These are phyloP conservation scores for Aeoliscus strigatus DNA, from an alignment of 2,797 vertebrate species.

Conservation along the genomic window DNA sequence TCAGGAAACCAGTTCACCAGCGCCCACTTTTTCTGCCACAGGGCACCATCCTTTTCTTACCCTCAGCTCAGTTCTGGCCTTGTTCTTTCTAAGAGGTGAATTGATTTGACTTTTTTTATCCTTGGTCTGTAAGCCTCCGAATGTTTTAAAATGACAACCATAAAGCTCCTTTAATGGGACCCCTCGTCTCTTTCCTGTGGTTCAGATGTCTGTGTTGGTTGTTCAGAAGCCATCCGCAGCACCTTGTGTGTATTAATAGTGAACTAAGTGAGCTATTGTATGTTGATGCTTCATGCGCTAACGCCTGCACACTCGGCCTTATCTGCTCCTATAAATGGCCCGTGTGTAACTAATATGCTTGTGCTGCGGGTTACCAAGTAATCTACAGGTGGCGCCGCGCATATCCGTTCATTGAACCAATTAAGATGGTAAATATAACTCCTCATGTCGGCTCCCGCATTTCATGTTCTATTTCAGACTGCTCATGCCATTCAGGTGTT, in stretches of 20 bases:
- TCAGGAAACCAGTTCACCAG: conserved; percentile 50
- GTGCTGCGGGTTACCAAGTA: conserved; percentile 48
- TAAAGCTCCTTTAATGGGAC: conserved; percentile 51
- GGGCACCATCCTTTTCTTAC: conserved; percentile 32
- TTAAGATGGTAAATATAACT: conserved; percentile 67
- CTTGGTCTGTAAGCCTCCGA: conserved; percentile 35
- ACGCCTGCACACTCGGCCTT: conserved; percentile 39
- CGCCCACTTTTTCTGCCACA: conserved; percentile 32
- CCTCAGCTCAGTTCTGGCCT: conserved; percentile 10
- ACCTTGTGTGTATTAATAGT: conserved; percentile 21
- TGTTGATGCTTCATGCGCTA: conserved; percentile 47
- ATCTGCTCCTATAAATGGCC: conserved; percentile 62
- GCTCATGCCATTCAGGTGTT: too few relatives aligned
- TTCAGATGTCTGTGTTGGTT: conserved; percentile 11
- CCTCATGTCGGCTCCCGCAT: conserved; percentile 41
- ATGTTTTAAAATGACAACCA: conserved; percentile 59
- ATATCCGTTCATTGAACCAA: conserved; percentile 64
- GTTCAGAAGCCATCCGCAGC: conserved; percentile 43
- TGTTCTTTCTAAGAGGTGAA: conserved; percentile 37
- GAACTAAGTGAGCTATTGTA: conserved; percentile 42
- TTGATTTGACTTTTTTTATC: conserved; percentile 37
- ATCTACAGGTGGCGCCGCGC: conserved; percentile 73
- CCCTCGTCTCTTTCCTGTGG: conserved; percentile 44
- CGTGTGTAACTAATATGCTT: conserved; percentile 61
- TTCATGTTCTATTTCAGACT: conserved; percentile 57